These are phyloP conservation scores for Exephanes ischioxanthus DNA, from an alignment of 2,888 invertebrate species.

Conservation along the genomic window DNA sequence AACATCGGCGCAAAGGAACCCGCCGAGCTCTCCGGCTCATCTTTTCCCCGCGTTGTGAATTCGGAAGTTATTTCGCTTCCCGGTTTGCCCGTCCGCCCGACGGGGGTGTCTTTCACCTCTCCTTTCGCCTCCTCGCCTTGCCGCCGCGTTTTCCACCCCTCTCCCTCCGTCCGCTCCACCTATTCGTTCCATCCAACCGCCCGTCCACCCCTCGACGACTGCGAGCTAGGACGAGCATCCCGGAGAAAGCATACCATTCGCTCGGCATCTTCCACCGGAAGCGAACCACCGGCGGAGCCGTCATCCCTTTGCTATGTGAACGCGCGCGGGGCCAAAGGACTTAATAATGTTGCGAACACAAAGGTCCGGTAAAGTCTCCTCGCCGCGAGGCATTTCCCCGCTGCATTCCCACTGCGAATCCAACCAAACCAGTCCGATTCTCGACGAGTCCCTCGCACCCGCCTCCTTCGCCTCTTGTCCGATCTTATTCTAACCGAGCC, in stretches of 20 bases:
- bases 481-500: not conserved
- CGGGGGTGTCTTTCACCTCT: conserved; percentile 61
- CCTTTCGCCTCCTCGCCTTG: conserved; percentile 58
- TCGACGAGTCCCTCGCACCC: not conserved
- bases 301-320: conserved; percentile 50
- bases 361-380: conserved; percentile 80
- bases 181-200: conserved; percentile 60
- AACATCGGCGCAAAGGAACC: conserved; percentile 40
- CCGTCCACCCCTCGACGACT: conserved; percentile 47
- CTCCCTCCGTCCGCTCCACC: conserved; percentile 47
- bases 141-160: conserved; percentile 62
- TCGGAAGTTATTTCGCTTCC: conserved; percentile 78
- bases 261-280: conserved; percentile 21
- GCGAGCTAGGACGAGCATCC: conserved; percentile 38
- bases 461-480: conserved; percentile 27
- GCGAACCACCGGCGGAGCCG: conserved; percentile 15
- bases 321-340: conserved; percentile 74
- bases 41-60: conserved; percentile 70
- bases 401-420: conserved; percentile 40
- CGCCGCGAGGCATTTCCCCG: conserved; percentile 70
- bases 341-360: conserved; percentile 81
- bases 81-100: conserved; percentile 60
- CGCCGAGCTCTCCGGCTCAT: conserved; percentile 32
- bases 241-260: conserved; percentile 45
- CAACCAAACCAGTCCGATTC: not conserved